Base-by-base conservation (phyloP, 2,797 vertebrate genomes). In the Leptoclinus maculatus region DNA sequence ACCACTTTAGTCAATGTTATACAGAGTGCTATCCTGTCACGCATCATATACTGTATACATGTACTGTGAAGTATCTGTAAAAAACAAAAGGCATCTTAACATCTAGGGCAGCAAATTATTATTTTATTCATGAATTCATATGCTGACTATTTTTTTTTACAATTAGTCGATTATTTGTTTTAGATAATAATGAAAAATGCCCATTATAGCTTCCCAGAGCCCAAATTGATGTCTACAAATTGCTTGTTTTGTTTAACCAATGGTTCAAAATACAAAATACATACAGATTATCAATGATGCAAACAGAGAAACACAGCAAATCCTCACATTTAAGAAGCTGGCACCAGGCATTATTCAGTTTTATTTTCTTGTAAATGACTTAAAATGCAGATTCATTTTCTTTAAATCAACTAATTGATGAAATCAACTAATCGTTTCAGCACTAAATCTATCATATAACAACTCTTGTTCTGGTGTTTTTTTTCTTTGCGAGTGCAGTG, bases 1-100 rank as follows among this genome's bases (percentile, higher is more conserved):
- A 65, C 51, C 14, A 58, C 36, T 70, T 69, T 16, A 23, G 27
- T 78, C n/a, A 16, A 5, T 38, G 19, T 69, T 59, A 53, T 12
- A 43, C 29, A 21, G 9, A 49, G 67, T 7, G 23, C 56, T 62
- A 43, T 74, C 54, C 19, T 43, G 34, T 32, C 59, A 34, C 0
- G 3, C 23, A 62, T 32, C 29, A 56, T 53, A 17, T 41, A 19
- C 32, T 72, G 23, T 3, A 41, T 16, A 6, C 51, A 47, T 23
- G 7, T n/a, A 53, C 7, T 36, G 21, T 32, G 3, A 60, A 51
- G 10, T 56, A 34, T 45, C 23, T 63, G 23, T 8, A n/a, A 17
- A 25, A 45, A 27, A 56, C 23, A 14, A 23, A 69, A 54, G 13
- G 1, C 12, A 73, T 54, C 3, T 58, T n/a, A 39, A 53, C 17